A percentile compares a stretch with the other conserved stretches of the same genome.
Conservation (phyloP, 2,797 vertebrate species). For the Tinamus major region DNA sequence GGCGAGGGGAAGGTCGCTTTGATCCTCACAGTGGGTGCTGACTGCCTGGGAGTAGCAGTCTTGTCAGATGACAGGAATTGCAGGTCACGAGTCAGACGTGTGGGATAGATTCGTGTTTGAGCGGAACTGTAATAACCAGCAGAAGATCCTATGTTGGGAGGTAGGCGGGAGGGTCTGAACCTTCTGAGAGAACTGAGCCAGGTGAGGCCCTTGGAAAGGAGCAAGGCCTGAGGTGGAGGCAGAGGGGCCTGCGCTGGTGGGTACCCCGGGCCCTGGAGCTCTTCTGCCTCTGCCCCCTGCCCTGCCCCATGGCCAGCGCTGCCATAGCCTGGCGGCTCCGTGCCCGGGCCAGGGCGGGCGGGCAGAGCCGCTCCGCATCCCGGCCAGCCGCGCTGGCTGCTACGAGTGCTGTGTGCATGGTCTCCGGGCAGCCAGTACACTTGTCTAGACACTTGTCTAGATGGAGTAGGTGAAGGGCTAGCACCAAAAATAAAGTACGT, state of each 20-base stretch:
- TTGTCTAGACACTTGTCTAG: constrained; percentile 21
- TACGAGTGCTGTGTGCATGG: neutral
- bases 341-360: neutral
- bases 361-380: neutral
- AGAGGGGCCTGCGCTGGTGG: neutral
- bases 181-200: neutral
- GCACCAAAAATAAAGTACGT: constrained; percentile 34
- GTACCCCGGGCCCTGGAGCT: neutral
- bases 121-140: neutral
- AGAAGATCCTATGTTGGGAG: neutral
- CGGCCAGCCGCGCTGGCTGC: neutral
- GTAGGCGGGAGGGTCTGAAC: accelerated
- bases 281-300: neutral
- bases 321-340: neutral
- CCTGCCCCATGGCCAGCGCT: neutral
- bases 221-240: neutral
- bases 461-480: constrained; percentile 34
- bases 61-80: neutral
- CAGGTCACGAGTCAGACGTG: neutral
- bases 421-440: neutral
- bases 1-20: constrained; percentile 29
- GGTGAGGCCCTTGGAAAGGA: too few species aligned
- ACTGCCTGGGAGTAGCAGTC: constrained; percentile 29
- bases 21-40: constrained; percentile 31
- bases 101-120: neutral